Evolutionary conservation across 2,113 vertebrate species (phyloP), one percentile per base, ranked within the genome.

Genomic region (Okapia johnstoni): DNA sequence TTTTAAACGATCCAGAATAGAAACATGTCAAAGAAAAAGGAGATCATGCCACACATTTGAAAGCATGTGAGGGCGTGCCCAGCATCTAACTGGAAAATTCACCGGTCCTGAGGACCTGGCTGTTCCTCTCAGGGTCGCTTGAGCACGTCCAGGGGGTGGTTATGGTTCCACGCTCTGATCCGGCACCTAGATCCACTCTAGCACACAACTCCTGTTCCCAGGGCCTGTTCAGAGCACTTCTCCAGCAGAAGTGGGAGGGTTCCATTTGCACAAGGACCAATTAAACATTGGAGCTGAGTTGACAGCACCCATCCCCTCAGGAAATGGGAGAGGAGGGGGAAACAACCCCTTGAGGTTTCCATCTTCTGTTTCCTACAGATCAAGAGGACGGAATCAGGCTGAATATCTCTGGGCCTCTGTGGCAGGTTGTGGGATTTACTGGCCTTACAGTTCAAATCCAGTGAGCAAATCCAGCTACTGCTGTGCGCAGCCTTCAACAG

Each of bases 1-100:
- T 70, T 66, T 93, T 63, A 63, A 96, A 61, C 43, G 81, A 94
- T 90, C 30, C 16, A 96, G 25, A 70, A 97, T 85, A 93, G 96
- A 85, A 70, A 97, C 76, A 60, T 61, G 55, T 33, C 66, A 16
- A 63, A 84, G 76, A 50, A 79, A 96, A 54, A 66, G 61, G 87
- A 97, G 13, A 90, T 54, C 23, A 58, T 57, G 93, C 43, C 73
- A 19, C 3, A 11, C 7, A 15, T 58, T 2, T 92, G 83, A 92
- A 96, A 93, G 85, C 52, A 81, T 6, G 1, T 26, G 19, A 60
- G 21, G 25, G 14, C 13, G 1, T 30, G 48, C 13, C 43, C 55
- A 28, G 46, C 15, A 5, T 28, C 21, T 15, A 17, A 85, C 70
- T 43, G 80, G 1, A 36, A 66, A 86, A 33, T 6, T 25, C 46